A percentile compares a stretch with the other conserved stretches of the same genome.
Evolutionary conservation across 23 tunicate genomes (phyloP).

Genomic region (Halocynthia roretzi): DNA sequence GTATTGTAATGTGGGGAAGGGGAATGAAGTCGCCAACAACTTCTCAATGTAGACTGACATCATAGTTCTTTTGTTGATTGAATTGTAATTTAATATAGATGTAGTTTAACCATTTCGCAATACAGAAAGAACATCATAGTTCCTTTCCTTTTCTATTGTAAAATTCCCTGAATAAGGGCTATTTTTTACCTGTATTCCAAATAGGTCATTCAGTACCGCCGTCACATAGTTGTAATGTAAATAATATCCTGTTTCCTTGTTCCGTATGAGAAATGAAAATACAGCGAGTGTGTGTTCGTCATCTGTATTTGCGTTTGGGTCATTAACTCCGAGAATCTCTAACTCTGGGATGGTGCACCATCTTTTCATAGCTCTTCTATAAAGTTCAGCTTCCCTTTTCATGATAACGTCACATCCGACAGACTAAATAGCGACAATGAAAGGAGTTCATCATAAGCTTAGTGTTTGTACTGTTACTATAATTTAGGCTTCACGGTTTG

Average conservation of each 20-base stretch:
- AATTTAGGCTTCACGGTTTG: too few relatives aligned
- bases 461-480: too few relatives aligned
- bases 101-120: too few relatives aligned
- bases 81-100: too few relatives aligned
- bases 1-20: too few relatives aligned
- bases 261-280: conserved; percentile 80
- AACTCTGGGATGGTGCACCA: conserved; percentile 58
- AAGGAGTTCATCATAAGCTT: neutral
- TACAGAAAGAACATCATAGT: too few relatives aligned
- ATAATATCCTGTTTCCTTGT: conserved; percentile 39
- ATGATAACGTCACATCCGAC: conserved; percentile 56
- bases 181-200: conserved; percentile 81
- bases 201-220: conserved; percentile 82
- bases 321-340: conserved; percentile 45
- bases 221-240: conserved; percentile 95
- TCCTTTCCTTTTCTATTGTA: too few relatives aligned
- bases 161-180: too few relatives aligned
- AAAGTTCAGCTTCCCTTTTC: conserved; percentile 42
- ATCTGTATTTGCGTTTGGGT: neutral
- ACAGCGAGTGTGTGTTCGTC: conserved; percentile 58
- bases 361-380: conserved; percentile 29
- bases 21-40: too few relatives aligned
- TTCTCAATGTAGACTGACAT: too few relatives aligned
- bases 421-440: conserved; percentile 17
- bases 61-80: too few relatives aligned